phyloP scores from a whole-genome alignment of 2,888 invertebrate species.

The Sialis fuliginosa region DNA sequence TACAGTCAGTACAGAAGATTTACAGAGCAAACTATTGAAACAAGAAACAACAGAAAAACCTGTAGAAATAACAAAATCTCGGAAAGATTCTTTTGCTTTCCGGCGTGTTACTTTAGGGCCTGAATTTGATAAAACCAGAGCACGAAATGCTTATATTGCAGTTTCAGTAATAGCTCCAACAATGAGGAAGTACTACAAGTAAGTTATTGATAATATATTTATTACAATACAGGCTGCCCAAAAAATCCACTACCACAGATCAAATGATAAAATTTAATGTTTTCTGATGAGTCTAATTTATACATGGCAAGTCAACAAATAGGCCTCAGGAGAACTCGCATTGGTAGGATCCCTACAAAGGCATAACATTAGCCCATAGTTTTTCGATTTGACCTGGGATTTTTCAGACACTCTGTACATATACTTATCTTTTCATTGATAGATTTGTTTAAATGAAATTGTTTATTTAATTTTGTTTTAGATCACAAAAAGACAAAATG shows the following conservation, averaged over 20 bases:
- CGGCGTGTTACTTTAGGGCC: slow-evolving; percentile 23
- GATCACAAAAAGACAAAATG: neutral
- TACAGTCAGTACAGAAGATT: neutral
- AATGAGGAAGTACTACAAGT: slow-evolving; percentile 11
- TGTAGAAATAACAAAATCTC: neutral
- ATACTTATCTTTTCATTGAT: no score
- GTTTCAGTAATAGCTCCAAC: slow-evolving; percentile 25
- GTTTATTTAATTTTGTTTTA: neutral
- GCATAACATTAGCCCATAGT: no score
- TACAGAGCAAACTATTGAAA: neutral
- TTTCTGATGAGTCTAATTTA: no score
- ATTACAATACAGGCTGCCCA: no score
- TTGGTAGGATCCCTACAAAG: no score
- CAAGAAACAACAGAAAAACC: neutral
- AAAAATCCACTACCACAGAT: no score
- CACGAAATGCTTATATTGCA: slow-evolving; percentile 23
- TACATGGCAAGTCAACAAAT: no score
- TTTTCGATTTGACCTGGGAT: no score
- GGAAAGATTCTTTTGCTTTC: slow-evolving; percentile 19
- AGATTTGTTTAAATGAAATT: no score
- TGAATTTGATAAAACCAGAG: slow-evolving; percentile 19
- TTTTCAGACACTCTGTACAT: no score
- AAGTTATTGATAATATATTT: neutral
- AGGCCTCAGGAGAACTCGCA: no score
- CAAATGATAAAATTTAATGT: no score